Evolutionary conservation across 2,888 invertebrate genomes (phyloP).

Genomic region (Celastrina argiolus): DNA sequence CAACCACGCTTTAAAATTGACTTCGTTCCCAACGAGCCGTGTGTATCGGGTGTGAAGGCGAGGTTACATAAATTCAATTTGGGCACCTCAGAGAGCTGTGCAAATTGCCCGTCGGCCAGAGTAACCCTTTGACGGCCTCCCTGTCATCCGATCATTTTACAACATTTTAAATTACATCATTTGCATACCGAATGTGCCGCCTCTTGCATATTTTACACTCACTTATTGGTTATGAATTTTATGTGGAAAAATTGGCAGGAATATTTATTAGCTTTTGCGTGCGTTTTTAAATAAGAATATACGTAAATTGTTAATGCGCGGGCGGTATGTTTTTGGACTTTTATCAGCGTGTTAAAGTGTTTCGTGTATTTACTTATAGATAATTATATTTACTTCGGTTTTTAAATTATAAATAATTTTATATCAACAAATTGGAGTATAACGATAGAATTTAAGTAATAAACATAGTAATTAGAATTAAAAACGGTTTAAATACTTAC

Average conservation of each 20-base stretch:
- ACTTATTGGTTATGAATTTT: slow-evolving; percentile 14
- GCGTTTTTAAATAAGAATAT: neutral
- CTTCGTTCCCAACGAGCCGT: slow-evolving; percentile 19
- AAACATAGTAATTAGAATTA: too few species aligned
- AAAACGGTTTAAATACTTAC: too few species aligned
- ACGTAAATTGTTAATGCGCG: too few species aligned
- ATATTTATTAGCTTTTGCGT: neutral
- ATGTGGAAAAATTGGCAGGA: neutral
- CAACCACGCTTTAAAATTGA: too few species aligned
- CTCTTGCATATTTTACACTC: neutral
- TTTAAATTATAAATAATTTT: too few species aligned
- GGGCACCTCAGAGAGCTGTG: slow-evolving; percentile 58
- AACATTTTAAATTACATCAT: slow-evolving; percentile 42
- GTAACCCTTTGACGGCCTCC: slow-evolving; percentile 58
- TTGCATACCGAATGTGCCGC: slow-evolving; percentile 27
- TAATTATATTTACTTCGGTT: too few species aligned
- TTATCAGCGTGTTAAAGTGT: too few species aligned
- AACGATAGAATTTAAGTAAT: too few species aligned
- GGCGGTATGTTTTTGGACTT: too few species aligned
- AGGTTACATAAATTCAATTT: slow-evolving; percentile 71
- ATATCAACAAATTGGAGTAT: too few species aligned
- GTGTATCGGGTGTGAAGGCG: slow-evolving; percentile 42
- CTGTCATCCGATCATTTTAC: slow-evolving; percentile 46
- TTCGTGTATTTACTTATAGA: too few species aligned
- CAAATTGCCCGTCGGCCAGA: slow-evolving; percentile 60